A percentile compares a stretch with the other conserved stretches of the same genome.
These are phyloP conservation scores for Stenoptilia bipunctidactyla DNA, from an alignment of 2,888 invertebrate genomes.

Conservation along the genomic window DNA sequence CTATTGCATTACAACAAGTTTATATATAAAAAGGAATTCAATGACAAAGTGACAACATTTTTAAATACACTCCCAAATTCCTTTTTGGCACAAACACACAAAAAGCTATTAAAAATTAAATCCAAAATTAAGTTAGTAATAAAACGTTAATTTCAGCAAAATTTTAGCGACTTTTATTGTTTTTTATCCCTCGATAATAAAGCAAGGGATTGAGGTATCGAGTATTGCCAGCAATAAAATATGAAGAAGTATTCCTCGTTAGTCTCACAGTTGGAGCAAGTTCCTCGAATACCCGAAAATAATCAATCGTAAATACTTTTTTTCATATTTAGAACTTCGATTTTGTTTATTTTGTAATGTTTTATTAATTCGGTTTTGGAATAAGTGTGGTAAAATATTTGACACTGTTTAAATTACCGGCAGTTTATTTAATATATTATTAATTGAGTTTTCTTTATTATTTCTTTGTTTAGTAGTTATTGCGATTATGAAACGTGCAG, in stretches of 20 bases:
- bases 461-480: too few relatives aligned
- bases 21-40: too few relatives aligned
- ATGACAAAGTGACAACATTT: too few relatives aligned
- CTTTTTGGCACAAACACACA: too few relatives aligned
- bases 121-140: too few relatives aligned
- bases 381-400: neutral
- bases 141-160: too few relatives aligned
- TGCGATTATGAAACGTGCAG: too few relatives aligned
- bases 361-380: neutral
- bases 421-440: neutral
- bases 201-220: constrained; percentile 7
- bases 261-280: constrained; percentile 15
- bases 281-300: constrained; percentile 15
- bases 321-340: constrained; percentile 10
- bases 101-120: too few relatives aligned
- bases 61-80: too few relatives aligned
- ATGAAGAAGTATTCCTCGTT: constrained; percentile 19
- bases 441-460: too few relatives aligned
- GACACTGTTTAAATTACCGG: neutral
- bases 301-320: constrained; percentile 16
- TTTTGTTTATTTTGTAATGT: neutral
- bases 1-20: too few relatives aligned
- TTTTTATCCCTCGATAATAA: neutral
- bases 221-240: constrained; percentile 18
- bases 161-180: too few relatives aligned